Percentiles rank a stretch among this genome's conserved stretches.
Conservation (phyloP, 2,113 vertebrate species). For the Ariopsis seemanni region DNA sequence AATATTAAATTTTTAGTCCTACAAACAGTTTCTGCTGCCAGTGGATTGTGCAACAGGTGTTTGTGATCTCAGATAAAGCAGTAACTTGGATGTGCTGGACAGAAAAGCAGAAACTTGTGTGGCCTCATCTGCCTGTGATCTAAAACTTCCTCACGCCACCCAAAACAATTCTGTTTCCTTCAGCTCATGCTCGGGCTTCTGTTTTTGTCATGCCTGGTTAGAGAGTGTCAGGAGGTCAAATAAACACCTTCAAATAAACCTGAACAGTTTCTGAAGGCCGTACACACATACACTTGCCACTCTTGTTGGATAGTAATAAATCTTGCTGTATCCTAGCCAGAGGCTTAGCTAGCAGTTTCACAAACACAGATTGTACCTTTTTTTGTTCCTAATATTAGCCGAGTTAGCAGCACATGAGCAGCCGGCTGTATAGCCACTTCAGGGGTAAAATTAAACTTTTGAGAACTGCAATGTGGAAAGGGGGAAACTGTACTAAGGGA, state of each 20-base stretch:
- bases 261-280: conserved; percentile 19
- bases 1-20: not conserved
- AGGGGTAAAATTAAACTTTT: not conserved
- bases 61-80: conserved; percentile 39
- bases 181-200: not conserved
- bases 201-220: not conserved
- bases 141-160: not conserved
- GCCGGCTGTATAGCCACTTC: not conserved
- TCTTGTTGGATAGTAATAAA: not conserved
- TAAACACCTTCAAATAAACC: not conserved
- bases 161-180: conserved; percentile 5
- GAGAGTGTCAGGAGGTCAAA: not conserved
- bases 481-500: not conserved
- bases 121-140: conserved; percentile 24
- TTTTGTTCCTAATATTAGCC: not conserved
- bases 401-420: not conserved
- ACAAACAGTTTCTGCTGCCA: conserved; percentile 11
- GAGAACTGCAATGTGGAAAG: not conserved
- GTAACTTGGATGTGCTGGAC: conserved; percentile 44
- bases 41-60: conserved; percentile 37
- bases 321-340: not conserved
- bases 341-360: not conserved
- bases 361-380: not conserved
- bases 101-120: conserved; percentile 43
- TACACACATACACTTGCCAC: conserved; percentile 18